A percentile compares a stretch with the other conserved stretches of the same genome.
These are phyloP conservation scores for Chionis minor DNA, from an alignment of 2,113 vertebrate genomes.

Conservation along the genomic window DNA sequence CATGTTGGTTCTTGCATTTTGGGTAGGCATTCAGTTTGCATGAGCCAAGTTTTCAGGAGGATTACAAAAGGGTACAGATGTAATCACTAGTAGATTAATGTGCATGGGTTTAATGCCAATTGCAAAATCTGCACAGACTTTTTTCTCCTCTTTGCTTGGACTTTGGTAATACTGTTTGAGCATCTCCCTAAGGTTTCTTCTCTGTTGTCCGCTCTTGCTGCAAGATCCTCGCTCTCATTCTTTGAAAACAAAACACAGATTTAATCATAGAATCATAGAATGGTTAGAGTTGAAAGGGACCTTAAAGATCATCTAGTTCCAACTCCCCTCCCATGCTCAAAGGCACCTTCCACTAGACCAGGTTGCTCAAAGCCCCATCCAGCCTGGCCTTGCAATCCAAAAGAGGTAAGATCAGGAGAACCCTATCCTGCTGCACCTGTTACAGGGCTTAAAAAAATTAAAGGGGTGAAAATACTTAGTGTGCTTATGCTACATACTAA, in stretches of 20 bases:
- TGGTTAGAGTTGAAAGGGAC: no score
- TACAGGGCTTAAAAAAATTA: neutral
- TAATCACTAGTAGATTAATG: neutral
- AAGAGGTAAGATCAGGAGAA: neutral
- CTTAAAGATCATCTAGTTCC: no score
- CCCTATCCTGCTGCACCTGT: neutral
- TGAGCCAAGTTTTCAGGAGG: neutral
- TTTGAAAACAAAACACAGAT: neutral
- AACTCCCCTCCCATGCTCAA: no score
- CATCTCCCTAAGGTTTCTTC: neutral
- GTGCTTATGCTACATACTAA: neutral
- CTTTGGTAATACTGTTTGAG: neutral
- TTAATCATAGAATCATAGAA: neutral
- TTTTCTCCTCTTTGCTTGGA: neutral
- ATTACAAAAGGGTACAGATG: neutral
- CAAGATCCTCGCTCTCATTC: neutral
- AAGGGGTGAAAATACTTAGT: neutral
- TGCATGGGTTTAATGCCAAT: neutral
- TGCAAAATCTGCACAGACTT: neutral
- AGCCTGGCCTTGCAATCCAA: neutral
- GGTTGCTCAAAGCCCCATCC: no score
- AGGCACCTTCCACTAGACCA: no score
- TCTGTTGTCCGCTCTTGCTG: neutral
- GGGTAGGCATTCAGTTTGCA: neutral
- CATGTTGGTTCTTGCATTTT: neutral